Base-by-base conservation (phyloP, 2,113 vertebrate species). In the Etia nguti region DNA sequence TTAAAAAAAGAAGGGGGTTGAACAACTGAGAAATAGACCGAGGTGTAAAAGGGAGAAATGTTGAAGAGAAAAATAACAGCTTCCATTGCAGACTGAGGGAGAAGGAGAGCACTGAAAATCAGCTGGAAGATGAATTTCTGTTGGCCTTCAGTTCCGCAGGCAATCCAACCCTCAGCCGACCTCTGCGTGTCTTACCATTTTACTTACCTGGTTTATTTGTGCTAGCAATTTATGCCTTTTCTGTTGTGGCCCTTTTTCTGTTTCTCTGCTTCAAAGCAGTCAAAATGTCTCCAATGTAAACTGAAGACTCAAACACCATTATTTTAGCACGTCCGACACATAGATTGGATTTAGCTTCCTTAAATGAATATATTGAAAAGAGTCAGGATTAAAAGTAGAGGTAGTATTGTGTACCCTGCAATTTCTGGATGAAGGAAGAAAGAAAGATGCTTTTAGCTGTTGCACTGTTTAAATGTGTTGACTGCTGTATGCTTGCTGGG, bases 21-120 rank as follows among this genome's bases (percentile, higher is more conserved):
- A 34, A 82, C 59, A 70, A 86, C n/a, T 86, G 87, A 90, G 77
- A 87, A 84, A 89, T 18, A 85, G 57, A 48, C 22, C 6, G 4
- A 77, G 60, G 79, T 41, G 81, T 46, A 60, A 81, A 77, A 22
- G 31, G 36, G 46, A 50, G 50, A 65, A 82, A 48, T 83, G 12
- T 59, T 73, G 80, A 84, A 79, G 55, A 89, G 92, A 79, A 77
- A 93, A 92, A 92, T 48, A 87, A 85, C 79, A 77, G 46, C 70
- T 65, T 43, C 50, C 26, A 48, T 16, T 81, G 24, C 34, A 54
- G 79, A 65, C 5, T 4, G 46, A 79, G 57, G 81, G 73, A 3
- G 24, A 83, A 41, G 31, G 24, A 81, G 26, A 31, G 43, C 38
- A 13, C 31, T 55, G 41, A 55, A 87, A 84, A 86, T 41, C 43